Evolutionary conservation across 2,113 vertebrate species (phyloP), one percentile per base, ranked within the genome.

Genomic region (Hystrix brachyura): DNA sequence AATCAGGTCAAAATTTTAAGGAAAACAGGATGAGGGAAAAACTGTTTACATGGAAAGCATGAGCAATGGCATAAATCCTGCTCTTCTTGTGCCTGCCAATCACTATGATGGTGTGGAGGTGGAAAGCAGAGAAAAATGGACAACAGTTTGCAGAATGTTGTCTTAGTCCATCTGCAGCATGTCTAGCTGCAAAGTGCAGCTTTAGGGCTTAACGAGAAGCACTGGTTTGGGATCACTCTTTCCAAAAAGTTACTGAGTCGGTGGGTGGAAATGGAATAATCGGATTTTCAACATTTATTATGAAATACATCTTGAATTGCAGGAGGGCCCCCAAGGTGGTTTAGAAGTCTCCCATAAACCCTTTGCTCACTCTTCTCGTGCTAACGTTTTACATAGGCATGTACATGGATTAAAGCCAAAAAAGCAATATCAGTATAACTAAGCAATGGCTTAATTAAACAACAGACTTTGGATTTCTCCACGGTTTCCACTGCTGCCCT

Each of bases 1-100:
- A 97, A 97, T 97, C 87, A 96, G 95, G 95, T 97, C 95, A 97
- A 97, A 97, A 43, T 94, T 97, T 96, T 92, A 96, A 97, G 94
- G 87, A 92, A 97, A 98, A 96, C 96, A 97, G 95, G 96, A 97
- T 94, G 90, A 94, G 64, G 74, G 80, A 29, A 93, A 96, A 95
- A 57, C 69, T 95, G 92, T 97, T 98, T 96, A 90, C 84, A 88
- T 78, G 97, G 96, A 97, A 97, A 95, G 21, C 90, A 65, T 97
- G 96, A 97, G 96, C 69, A 92, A 85, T 7, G 76, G 87, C 38
- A 69, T 18, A 89, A 89, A 46, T 19, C 87, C 71, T 94, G 84
- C 43, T 25, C 78, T 90, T 19, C 55, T 71, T 72, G 43, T 25
- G 62, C 87, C 32, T 85, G 71, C 84, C 90, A 78, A 1, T 64